These are phyloP conservation scores for Orchestia grillus DNA, from an alignment of 1,140 invertebrate genomes.

Conservation along the genomic window DNA sequence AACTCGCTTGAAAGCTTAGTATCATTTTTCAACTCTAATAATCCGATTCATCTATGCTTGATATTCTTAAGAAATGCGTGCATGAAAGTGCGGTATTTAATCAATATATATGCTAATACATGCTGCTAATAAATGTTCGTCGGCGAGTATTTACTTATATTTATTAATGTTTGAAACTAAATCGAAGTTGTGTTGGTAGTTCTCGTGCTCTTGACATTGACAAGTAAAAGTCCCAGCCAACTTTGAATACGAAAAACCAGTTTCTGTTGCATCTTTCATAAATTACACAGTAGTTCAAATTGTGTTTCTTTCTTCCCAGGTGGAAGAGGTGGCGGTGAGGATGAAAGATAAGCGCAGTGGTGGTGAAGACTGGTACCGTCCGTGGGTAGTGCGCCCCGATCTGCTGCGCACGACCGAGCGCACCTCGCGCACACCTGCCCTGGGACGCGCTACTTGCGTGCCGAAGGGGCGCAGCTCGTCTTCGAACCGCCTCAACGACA, in stretches of 20 bases:
- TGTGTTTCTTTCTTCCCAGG: background rate
- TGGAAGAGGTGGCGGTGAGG: background rate
- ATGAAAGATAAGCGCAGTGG: constrained; percentile 38
- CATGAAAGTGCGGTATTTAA: too few species aligned
- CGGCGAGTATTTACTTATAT: too few species aligned
- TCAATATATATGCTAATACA: too few species aligned
- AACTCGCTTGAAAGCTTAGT: too few species aligned
- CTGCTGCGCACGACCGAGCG: background rate
- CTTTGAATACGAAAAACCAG: background rate
- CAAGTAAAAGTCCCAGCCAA: background rate
- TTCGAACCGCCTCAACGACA: constrained; percentile 9
- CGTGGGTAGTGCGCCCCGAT: constrained; percentile 16
- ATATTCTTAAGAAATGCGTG: too few species aligned
- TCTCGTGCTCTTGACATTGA: background rate
- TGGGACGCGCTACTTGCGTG: background rate
- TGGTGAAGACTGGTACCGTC: constrained; percentile 30
- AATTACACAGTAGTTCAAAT: background rate
- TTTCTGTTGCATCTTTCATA: background rate
- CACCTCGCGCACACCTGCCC: background rate
- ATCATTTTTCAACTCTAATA: too few species aligned
- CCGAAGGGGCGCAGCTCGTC: constrained; percentile 12
- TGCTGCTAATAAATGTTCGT: too few species aligned
- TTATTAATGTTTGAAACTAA: background rate
- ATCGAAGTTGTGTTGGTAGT: background rate
- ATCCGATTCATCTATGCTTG: too few species aligned